Base-by-base conservation (phyloP, 2,888 invertebrate species). In the Terebella lapidaria region DNA sequence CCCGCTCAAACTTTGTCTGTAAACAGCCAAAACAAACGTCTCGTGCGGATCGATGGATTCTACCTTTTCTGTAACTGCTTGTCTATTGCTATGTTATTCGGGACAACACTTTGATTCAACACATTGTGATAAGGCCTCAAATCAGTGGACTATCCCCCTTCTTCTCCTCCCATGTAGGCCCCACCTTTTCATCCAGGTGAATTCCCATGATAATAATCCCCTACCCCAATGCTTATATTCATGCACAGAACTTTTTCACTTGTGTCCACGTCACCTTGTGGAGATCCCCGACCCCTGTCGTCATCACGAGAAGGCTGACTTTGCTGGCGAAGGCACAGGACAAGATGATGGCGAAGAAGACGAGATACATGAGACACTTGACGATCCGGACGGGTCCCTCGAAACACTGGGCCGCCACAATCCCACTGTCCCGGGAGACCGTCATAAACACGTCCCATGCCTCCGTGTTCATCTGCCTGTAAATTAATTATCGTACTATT, bases 371-470 rank as follows among this genome's bases (percentile, higher is more conserved):
- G 56, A 65, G 24, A 52, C 66, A 67, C 30, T 67, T 67, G 58
- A 67, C 61, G 52, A 67, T 67, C 5, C 66, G 56, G 4, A 67
- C 62, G 1, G 66, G 66, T n/a, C 66, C 66, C 57, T 62, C 64
- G 53, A 67, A 64, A 56, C 65, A 65, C 60, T 63, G 63, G 3
- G 65, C 63, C 3, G 65, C 67, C 20, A 67, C 58, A 22, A 66
- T 61, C 22, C 66, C 64, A 24, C 58, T 60, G 63, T 67, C 67
- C 24, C 65, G 54, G 1, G 65, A 66, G 46, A 67, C 65, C 1
- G 58, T 63, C 67, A 67, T 67, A 59, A 67, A 67, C 56, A 67
- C 65, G 52, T 67, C 67, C 67, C 67, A 67, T 3, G 67, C 67
- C 42, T 67, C 67, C 22, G 65, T 66, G 55, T 67, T 66, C 65